phyloP scores from a whole-genome alignment of 2,113 vertebrate genomes.

The Nothocercus nigrocapillus region DNA sequence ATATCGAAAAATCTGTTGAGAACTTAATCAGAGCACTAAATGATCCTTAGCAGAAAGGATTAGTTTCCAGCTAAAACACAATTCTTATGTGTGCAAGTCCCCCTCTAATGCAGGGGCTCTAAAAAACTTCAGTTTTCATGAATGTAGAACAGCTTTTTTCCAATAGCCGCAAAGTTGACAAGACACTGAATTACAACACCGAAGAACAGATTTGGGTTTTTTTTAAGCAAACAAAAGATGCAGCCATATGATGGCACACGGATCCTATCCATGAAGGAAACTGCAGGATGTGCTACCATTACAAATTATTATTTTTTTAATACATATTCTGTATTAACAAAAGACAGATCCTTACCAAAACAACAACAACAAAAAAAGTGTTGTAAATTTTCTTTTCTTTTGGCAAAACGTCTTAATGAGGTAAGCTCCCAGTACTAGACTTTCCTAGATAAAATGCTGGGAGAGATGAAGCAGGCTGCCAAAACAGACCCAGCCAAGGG shows the following conservation, averaged over 20 bases:
- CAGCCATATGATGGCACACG: not conserved
- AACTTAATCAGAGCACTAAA: not conserved
- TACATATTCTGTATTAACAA: too few species aligned
- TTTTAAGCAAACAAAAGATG: not conserved
- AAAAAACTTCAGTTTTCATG: not conserved
- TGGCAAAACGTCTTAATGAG: not conserved
- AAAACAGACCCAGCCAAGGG: not conserved
- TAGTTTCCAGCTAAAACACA: not conserved
- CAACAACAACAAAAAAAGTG: not conserved
- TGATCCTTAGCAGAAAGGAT: not conserved
- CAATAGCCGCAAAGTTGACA: not conserved
- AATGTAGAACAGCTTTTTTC: not conserved
- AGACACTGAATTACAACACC: not conserved
- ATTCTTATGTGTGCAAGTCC: not conserved
- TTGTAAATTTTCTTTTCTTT: not conserved
- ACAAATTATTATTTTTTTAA: not conserved
- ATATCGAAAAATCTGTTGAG: not conserved
- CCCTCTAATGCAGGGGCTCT: not conserved
- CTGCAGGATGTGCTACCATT: not conserved
- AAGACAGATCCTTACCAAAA: not conserved
- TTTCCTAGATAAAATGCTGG: not conserved
- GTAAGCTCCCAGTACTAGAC: not conserved
- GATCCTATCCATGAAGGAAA: not conserved
- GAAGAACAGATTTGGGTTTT: not conserved
- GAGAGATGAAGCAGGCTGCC: not conserved